These are phyloP conservation scores for Pithecia hirsuta DNA, from an alignment of 2,797 vertebrate species.

Conservation along the genomic window DNA sequence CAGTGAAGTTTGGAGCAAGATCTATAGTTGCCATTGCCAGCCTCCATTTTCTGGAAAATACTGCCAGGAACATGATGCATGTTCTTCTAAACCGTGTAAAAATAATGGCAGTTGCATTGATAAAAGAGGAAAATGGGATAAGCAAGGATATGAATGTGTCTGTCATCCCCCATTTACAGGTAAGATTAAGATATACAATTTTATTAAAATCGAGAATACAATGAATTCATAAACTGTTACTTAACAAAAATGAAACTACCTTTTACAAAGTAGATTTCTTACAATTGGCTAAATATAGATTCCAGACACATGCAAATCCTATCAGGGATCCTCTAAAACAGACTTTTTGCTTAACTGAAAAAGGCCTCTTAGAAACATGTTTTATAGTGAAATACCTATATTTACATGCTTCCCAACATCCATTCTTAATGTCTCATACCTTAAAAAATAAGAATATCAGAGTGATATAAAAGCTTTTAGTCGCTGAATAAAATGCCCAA, in stretches of 20 bases:
- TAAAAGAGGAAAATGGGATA: slow-evolving; percentile 74
- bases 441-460: not conserved
- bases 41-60: slow-evolving; percentile 87
- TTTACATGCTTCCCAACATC: not conserved
- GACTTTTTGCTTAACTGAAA: not conserved
- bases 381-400: not conserved
- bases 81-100: slow-evolving; percentile 86
- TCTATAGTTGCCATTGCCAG: slow-evolving; percentile 87
- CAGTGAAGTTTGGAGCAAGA: slow-evolving; percentile 84
- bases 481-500: not conserved
- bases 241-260: not conserved
- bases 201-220: not conserved
- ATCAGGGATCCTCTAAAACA: not conserved
- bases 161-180: slow-evolving; percentile 89
- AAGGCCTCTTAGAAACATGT: not conserved
- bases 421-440: not conserved
- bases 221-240: not conserved
- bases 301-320: not conserved
- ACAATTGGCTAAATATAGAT: not conserved
- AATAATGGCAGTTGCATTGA: slow-evolving; percentile 87
- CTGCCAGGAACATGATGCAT: slow-evolving; percentile 88
- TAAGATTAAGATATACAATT: slow-evolving; percentile 76
- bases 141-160: slow-evolving; percentile 84
- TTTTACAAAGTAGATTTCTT: not conserved
- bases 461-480: not conserved